Percentiles rank a stretch among this genome's conserved stretches.
Evolutionary conservation across 1,140 invertebrate species (phyloP).

Genomic region (Proctacanthus coquilletti): DNA sequence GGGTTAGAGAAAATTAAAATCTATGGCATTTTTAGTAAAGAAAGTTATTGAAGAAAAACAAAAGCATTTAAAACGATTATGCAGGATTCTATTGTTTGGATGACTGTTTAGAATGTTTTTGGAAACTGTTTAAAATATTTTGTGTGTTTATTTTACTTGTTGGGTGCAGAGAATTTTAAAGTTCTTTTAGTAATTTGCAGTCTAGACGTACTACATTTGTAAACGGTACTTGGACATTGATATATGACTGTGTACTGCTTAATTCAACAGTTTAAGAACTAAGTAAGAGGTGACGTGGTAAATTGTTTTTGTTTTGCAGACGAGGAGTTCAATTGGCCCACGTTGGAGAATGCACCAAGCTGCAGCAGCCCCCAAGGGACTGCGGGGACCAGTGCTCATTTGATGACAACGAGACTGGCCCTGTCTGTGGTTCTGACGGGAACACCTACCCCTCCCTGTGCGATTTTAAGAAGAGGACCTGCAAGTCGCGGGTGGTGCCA

Average conservation of each 20-base stretch:
- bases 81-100: too few species aligned
- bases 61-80: too few species aligned
- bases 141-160: too few species aligned
- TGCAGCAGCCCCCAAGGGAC: conserved; percentile 46
- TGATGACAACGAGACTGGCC: conserved; percentile 46
- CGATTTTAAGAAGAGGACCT: conserved; percentile 68
- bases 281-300: neutral
- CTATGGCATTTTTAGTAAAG: too few species aligned
- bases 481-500: conserved; percentile 65
- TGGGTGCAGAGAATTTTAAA: too few species aligned
- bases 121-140: too few species aligned
- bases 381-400: conserved; percentile 58
- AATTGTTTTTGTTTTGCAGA: conserved; percentile 30
- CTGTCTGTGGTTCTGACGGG: conserved; percentile 80
- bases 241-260: neutral
- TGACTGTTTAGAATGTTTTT: too few species aligned
- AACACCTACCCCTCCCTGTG: conserved; percentile 83
- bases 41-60: too few species aligned
- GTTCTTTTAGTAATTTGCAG: neutral
- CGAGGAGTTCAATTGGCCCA: conserved; percentile 74
- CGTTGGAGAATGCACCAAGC: conserved; percentile 64
- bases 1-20: too few species aligned
- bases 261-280: neutral
- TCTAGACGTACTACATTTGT: neutral
- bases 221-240: neutral